These are phyloP conservation scores for Diorhabda elongata DNA, from an alignment of 1,140 invertebrate genomes.

Conservation along the genomic window DNA sequence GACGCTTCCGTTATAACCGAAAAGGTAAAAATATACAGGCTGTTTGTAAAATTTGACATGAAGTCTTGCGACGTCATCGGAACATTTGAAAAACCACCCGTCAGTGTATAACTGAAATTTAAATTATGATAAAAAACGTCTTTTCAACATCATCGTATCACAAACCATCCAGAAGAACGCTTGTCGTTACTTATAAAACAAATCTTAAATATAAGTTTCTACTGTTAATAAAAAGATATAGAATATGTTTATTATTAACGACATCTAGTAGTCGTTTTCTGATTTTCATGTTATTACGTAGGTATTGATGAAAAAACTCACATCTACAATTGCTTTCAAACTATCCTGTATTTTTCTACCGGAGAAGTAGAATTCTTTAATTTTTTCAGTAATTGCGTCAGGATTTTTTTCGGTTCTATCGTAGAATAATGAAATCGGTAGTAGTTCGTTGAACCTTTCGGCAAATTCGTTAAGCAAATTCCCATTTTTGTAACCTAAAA, in stretches of 20 bases:
- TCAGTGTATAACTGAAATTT: slow-evolving; percentile 62
- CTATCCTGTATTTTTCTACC: slow-evolving; percentile 49
- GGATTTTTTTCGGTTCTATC: slow-evolving; percentile 53
- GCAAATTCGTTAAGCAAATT: slow-evolving; percentile 53
- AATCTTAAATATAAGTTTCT: too few species aligned
- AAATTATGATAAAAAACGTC: background rate
- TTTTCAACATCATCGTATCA: too few species aligned
- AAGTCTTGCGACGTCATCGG: slow-evolving; percentile 55
- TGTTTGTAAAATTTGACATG: slow-evolving; percentile 48
- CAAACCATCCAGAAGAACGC: too few species aligned
- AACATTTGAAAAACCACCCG: slow-evolving; percentile 60
- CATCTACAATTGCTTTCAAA: slow-evolving; percentile 52
- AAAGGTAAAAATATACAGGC: slow-evolving; percentile 62
- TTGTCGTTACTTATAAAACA: too few species aligned
- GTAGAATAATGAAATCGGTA: slow-evolving; percentile 58
- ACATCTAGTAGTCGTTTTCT: too few species aligned
- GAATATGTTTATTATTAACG: too few species aligned
- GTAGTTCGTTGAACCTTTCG: slow-evolving; percentile 53
- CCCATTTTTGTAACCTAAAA: slow-evolving; percentile 23
- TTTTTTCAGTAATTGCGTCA: slow-evolving; percentile 50
- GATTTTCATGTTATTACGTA: too few species aligned
- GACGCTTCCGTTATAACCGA: slow-evolving; percentile 60
- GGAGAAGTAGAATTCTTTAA: slow-evolving; percentile 60
- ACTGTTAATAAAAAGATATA: too few species aligned
- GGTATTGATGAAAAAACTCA: slow-evolving; percentile 39